Conservation (phyloP, 2,113 vertebrate species). For the Delphinapterus leucas region DNA sequence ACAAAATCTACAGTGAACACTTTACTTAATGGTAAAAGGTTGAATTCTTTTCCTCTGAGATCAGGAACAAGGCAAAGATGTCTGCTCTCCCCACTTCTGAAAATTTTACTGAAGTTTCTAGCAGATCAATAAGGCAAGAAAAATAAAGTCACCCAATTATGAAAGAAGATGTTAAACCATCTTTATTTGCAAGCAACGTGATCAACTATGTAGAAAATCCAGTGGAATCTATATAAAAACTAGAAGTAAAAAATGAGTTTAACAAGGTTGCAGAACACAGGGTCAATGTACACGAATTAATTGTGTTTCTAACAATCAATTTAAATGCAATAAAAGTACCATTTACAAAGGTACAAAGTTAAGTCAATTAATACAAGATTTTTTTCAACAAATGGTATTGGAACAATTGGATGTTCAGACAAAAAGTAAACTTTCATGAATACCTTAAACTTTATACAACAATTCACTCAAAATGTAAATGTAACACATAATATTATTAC, state of each 20-base stretch:
- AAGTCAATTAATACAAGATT: background rate
- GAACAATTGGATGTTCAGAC: background rate
- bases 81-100: background rate
- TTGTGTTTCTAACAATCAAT: background rate
- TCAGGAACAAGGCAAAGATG: background rate
- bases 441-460: background rate
- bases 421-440: background rate
- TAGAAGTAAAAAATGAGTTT: background rate
- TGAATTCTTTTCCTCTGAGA: background rate
- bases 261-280: background rate
- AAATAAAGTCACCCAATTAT: background rate
- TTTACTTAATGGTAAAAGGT: background rate
- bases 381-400: background rate
- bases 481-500: background rate
- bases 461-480: background rate
- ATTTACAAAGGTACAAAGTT: background rate
- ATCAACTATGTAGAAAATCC: background rate
- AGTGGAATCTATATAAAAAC: background rate
- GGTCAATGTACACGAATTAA: background rate
- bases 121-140: background rate
- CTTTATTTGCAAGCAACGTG: background rate
- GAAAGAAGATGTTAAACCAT: background rate
- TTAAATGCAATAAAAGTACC: background rate
- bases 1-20: background rate
- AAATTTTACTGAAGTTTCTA: background rate